phyloP scores from a whole-genome alignment of 2,888 invertebrate genomes.

The Dermolepida albohirtum region DNA sequence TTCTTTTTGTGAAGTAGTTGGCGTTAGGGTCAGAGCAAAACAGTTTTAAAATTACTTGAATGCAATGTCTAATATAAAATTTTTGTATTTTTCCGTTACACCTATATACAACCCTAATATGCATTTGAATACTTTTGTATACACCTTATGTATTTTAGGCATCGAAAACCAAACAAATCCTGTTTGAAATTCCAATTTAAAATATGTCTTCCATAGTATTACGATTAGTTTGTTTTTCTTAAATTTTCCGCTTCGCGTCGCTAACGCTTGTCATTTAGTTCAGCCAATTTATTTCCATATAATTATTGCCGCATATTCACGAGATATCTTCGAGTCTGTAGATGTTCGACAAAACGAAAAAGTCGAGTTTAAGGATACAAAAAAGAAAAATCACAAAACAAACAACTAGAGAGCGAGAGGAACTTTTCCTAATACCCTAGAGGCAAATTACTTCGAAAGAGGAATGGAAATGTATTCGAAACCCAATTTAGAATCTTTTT shows the following conservation, averaged over 20 bases:
- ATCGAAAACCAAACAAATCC: no score
- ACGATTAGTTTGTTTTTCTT: conserved; percentile 19
- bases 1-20: no score
- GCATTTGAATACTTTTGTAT: no score
- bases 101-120: no score
- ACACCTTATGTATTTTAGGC: no score
- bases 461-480: conserved; percentile 60
- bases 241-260: conserved; percentile 25
- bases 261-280: conserved; percentile 9
- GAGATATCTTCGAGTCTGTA: conserved; percentile 10
- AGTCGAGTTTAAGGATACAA: background rate
- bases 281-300: conserved; percentile 38
- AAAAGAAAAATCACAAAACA: conserved; percentile 33
- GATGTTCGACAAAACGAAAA: background rate
- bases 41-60: no score
- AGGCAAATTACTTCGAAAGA: conserved; percentile 57
- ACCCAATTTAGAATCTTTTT: conserved; percentile 65
- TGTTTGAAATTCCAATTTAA: background rate
- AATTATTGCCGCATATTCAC: conserved; percentile 40
- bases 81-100: no score
- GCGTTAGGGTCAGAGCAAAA: no score
- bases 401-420: conserved; percentile 17
- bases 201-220: background rate
- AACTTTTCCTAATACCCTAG: conserved; percentile 50
- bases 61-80: no score